Evolutionary conservation across 2,888 invertebrate genomes (phyloP).

Genomic region (Chaetogeoica ovagalla): DNA sequence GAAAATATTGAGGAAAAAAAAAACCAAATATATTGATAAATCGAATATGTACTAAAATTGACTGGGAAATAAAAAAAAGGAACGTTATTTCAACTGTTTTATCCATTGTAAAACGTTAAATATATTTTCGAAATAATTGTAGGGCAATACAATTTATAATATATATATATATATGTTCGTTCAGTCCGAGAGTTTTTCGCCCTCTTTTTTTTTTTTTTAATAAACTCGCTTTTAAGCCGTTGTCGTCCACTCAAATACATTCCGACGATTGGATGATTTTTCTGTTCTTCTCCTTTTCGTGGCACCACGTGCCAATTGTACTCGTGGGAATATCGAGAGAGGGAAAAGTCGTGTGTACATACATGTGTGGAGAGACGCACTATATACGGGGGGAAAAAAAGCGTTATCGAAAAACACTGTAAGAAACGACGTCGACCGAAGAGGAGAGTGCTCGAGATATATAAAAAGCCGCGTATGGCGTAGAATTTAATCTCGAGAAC

Average conservation of each 20-base stretch:
- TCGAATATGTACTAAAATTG: too few species aligned
- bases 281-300: constrained; percentile 3
- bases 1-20: too few species aligned
- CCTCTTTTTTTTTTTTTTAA: not conserved
- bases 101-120: not conserved
- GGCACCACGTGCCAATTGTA: constrained; percentile 36
- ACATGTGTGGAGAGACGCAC: not conserved
- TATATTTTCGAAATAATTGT: not conserved
- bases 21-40: too few species aligned
- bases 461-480: not conserved
- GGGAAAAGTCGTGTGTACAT: not conserved
- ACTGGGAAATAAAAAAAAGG: too few species aligned
- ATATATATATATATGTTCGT: not conserved
- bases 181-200: not conserved
- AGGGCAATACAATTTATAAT: not conserved
- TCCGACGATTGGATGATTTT: constrained; percentile 27
- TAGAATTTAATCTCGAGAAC: constrained; percentile 2
- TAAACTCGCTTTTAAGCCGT: constrained; percentile 17
- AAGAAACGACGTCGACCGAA: constrained; percentile 4
- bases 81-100: too few species aligned
- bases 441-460: not conserved
- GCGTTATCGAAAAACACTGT: constrained; percentile 4
- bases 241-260: constrained; percentile 2
- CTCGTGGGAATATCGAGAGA: constrained; percentile 34
- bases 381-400: too few species aligned